phyloP scores from a whole-genome alignment of 2,797 vertebrate species.

The Leptodactylus fallax region DNA sequence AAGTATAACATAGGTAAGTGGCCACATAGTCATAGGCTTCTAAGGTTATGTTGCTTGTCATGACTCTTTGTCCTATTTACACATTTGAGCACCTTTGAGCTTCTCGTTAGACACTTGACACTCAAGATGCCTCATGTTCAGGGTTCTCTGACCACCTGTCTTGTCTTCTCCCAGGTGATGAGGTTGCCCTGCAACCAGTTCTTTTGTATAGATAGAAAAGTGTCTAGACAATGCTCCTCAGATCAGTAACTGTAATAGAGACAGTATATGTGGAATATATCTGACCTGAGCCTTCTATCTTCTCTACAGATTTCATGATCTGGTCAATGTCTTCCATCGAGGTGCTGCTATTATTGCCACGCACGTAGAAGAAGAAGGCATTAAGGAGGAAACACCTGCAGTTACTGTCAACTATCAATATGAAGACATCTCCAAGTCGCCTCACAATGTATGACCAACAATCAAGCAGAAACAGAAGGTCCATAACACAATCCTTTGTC shows the following conservation, averaged over 20 bases:
- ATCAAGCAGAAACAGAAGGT: neutral
- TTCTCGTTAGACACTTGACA: neutral
- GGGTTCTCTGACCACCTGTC: neutral
- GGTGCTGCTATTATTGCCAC: neutral
- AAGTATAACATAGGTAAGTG: conserved; percentile 18
- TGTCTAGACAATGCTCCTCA: neutral
- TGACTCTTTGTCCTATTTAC: neutral
- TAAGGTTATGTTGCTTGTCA: neutral
- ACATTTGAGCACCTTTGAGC: neutral
- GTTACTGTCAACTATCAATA: neutral
- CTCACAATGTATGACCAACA: neutral
- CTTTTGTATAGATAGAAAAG: neutral
- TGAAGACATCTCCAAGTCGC: neutral
- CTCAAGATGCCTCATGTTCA: neutral
- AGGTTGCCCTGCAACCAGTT: neutral
- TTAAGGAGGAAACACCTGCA: neutral
- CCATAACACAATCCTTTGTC: too few species aligned
- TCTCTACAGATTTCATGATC: neutral
- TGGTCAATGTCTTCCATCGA: neutral
- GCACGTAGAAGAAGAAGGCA: neutral
- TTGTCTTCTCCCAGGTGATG: neutral
- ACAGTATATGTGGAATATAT: neutral
- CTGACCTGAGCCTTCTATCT: neutral
- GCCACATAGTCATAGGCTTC: neutral
- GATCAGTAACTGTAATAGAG: neutral